Evolutionary conservation across 2,888 invertebrate species (phyloP).

Genomic region (Aleiodes testaceus): DNA sequence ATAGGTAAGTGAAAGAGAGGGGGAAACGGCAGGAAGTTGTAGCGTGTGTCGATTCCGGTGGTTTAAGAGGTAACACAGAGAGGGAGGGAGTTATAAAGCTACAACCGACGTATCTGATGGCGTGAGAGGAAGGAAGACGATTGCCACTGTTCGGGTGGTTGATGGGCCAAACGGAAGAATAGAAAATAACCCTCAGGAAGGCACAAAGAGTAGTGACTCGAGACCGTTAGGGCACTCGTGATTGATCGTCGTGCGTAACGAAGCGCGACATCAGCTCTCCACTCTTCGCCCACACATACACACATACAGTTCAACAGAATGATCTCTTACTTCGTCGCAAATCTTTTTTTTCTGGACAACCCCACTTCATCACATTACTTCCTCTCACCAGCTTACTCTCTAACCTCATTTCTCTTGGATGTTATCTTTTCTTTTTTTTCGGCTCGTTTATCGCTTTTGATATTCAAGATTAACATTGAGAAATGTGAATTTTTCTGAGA

Average conservation of each 20-base stretch:
- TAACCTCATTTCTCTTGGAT: not conserved
- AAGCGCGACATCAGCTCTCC: slow-evolving; percentile 53
- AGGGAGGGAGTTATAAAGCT: not conserved
- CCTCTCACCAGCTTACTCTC: not conserved
- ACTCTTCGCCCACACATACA: not conserved
- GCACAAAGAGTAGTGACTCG: not conserved
- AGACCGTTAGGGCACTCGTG: slow-evolving; percentile 47
- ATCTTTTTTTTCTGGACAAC: not conserved
- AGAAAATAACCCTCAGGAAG: slow-evolving; percentile 27
- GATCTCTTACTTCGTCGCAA: slow-evolving; percentile 25
- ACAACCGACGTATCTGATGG: slow-evolving; percentile 21
- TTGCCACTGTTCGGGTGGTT: not conserved
- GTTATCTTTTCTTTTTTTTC: not conserved
- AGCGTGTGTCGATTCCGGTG: slow-evolving; percentile 27
- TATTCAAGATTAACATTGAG: too few relatives aligned
- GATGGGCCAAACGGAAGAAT: slow-evolving; percentile 19
- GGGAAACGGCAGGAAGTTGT: slow-evolving; percentile 31
- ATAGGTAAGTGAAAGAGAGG: slow-evolving; percentile 25
- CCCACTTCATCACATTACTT: not conserved
- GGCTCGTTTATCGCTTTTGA: too few relatives aligned
- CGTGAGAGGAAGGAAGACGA: slow-evolving; percentile 20
- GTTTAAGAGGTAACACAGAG: not conserved
- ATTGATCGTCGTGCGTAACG: slow-evolving; percentile 55
- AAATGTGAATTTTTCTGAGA: too few relatives aligned
- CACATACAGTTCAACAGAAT: not conserved